These are phyloP conservation scores for Remorina albescens DNA, from an alignment of 2,797 vertebrate genomes.

Conservation along the genomic window DNA sequence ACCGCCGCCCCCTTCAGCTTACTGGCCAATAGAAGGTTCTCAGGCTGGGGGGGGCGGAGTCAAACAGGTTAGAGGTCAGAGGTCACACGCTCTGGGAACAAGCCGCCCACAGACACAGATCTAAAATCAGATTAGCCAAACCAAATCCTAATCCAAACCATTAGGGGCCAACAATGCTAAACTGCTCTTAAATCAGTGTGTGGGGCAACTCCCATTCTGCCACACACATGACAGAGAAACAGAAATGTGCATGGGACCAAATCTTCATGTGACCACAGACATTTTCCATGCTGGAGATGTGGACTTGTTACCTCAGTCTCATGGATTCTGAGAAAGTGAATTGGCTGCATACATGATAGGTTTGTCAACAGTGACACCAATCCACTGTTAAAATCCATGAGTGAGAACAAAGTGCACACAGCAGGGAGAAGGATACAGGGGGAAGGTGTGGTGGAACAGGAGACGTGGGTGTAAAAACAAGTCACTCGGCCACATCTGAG, in stretches of 20 bases:
- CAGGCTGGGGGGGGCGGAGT: constrained; percentile 90
- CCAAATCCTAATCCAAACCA: constrained; percentile 71
- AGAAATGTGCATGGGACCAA: constrained; percentile 73
- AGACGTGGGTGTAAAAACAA: constrained; percentile 56
- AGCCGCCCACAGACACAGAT: constrained; percentile 78
- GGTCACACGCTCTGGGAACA: constrained; percentile 77
- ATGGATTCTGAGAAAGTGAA: constrained; percentile 62
- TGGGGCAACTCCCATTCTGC: constrained; percentile 75
- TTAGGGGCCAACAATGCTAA: constrained; percentile 76
- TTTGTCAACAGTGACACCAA: constrained; percentile 38
- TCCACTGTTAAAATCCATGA: constrained; percentile 69
- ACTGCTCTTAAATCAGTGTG: constrained; percentile 81
- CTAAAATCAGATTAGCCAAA: constrained; percentile 82
- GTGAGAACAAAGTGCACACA: constrained; percentile 68
- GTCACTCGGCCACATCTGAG: constrained; percentile 62
- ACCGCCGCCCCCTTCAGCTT: constrained; percentile 98
- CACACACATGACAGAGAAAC: constrained; percentile 76
- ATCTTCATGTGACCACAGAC: constrained; percentile 65
- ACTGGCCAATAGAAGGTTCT: constrained; percentile 97
- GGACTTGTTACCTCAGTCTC: constrained; percentile 58
- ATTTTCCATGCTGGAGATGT: constrained; percentile 50
- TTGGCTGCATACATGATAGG: constrained; percentile 32
- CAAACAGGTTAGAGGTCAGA: constrained; percentile 84
- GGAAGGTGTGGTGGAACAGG: constrained; percentile 53
- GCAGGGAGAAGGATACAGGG: constrained; percentile 62